Evolutionary conservation across 2,113 vertebrate species (phyloP).

Genomic region (Enhydra lutris): DNA sequence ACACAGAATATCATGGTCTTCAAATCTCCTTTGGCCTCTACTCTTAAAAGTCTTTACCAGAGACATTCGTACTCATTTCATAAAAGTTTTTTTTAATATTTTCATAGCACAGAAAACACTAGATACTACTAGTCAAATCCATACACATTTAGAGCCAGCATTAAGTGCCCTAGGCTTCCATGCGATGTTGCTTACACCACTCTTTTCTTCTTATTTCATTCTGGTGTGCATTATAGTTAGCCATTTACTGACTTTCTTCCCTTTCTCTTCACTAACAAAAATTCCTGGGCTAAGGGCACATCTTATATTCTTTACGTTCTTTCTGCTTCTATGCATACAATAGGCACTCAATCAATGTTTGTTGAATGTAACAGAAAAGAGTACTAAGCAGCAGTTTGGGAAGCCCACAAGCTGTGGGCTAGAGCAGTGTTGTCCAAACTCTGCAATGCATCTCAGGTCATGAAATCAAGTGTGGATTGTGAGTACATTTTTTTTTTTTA

Average conservation of each 20-base stretch:
- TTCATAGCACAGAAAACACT: neutral
- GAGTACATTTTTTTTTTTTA: neutral
- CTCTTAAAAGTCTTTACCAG: neutral
- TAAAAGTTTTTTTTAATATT: neutral
- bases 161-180: neutral
- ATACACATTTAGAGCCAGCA: neutral
- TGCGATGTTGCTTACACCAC: neutral
- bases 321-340: neutral
- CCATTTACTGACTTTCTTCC: neutral
- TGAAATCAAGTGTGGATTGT: neutral
- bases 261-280: neutral
- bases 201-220: neutral
- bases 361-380: neutral
- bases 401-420: neutral
- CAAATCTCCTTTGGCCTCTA: neutral
- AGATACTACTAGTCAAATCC: neutral
- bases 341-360: neutral
- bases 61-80: neutral
- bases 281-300: neutral
- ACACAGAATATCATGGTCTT: conserved; percentile 4
- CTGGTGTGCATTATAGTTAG: neutral
- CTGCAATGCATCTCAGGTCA: rapidly evolving
- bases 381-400: neutral
- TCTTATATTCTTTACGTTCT: neutral
- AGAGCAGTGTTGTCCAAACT: neutral